Base-by-base conservation (phyloP, 2,888 invertebrate genomes). In the Andrena bicolor region DNA sequence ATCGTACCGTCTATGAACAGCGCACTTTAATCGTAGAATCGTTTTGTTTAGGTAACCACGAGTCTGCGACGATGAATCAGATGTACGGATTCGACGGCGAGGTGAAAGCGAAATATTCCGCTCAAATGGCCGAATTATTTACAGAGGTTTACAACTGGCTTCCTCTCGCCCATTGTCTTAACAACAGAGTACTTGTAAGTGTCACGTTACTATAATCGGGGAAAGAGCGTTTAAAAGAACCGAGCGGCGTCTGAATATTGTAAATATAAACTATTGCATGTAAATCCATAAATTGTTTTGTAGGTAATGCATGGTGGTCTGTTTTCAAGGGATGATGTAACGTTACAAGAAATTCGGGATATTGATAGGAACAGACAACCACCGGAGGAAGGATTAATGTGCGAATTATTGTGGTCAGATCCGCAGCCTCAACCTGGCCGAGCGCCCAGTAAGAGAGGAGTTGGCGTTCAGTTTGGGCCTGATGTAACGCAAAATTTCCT, bases 1-100 rank as follows among this genome's bases (percentile, higher is more conserved):
- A 58, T 35, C 56, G 6, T 26, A n/a, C 26, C 0, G 8, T 60
- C 10, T 41, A 48, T 23, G n/a, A 51, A 0, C n/a, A 6, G n/a
- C 60, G 30, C 16, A 32, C 23, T 20, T 51, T 63, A 26, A 58
- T n/a, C 20, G 7, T 56, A 28, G 60, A 41, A 51, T 53, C 30
- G n/a, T 8, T 13, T 58, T 49, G 10, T 61, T 49, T 93, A 98
- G 98, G 99, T n/a, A 99, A 99, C 94, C 99, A 99, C 93, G 99
- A 99, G 94, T 99, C 99, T 89, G 96, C 97, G 63, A 98, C 98
- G 81, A 99, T 99, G 99, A 99, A 99, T 94, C 98, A 99, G 94
- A 99, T 99, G 98, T 99, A 99, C 94, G 99, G 99, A 1, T 99
- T 99, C 95, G 98, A 99, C 85, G 99, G 99, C 1, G 99, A 99